Percentiles rank a stretch among this genome's conserved stretches.
Evolutionary conservation across 2,113 vertebrate species (phyloP).

Genomic region (Panthera tigris): DNA sequence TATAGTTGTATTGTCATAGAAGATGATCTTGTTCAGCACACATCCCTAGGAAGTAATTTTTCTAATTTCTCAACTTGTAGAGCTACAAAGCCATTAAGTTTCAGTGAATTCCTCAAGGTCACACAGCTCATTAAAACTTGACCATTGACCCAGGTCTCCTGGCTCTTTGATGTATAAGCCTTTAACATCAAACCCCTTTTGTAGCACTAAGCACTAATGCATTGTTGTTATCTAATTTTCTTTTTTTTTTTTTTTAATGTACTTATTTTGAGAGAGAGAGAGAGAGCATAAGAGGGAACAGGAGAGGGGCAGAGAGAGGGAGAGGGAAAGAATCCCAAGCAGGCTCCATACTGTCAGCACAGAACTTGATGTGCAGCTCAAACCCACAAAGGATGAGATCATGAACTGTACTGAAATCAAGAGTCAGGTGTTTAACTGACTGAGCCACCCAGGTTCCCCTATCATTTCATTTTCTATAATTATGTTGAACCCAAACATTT

Average conservation of each 20-base stretch:
- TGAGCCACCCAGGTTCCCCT: neutral
- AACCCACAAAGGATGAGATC: no score
- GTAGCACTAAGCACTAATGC: neutral
- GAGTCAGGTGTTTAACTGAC: no score
- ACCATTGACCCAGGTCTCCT: neutral
- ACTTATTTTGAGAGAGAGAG: no score
- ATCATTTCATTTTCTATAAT: neutral
- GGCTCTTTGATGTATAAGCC: neutral
- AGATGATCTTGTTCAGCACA: neutral
- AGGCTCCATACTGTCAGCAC: no score
- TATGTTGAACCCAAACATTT: neutral
- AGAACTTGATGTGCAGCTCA: no score
- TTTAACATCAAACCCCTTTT: slow-evolving; percentile 2
- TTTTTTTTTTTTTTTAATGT: neutral
- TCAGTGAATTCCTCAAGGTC: neutral
- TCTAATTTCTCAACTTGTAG: neutral
- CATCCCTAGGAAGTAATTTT: neutral
- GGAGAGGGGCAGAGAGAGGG: no score
- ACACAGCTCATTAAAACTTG: neutral
- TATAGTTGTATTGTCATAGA: neutral
- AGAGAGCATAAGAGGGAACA: no score
- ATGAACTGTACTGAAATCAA: no score
- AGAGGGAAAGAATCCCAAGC: no score
- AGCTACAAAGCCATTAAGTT: neutral
- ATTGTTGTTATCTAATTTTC: neutral